Evolutionary conservation across 2,888 invertebrate genomes (phyloP).

Genomic region (Cetonia aurata): DNA sequence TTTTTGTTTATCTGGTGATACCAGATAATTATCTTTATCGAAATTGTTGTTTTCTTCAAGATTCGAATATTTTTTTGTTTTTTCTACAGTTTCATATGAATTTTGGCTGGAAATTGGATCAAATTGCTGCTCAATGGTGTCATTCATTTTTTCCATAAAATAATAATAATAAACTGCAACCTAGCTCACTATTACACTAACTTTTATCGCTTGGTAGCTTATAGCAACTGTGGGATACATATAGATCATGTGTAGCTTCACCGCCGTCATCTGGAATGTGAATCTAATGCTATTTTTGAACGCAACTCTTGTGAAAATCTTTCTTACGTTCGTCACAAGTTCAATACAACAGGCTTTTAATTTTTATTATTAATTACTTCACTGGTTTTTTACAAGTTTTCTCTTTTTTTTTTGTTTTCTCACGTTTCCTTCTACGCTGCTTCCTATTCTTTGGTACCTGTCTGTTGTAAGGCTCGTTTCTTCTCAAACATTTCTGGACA

Average conservation of each 20-base stretch:
- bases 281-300: not conserved
- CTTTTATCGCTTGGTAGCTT: not conserved
- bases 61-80: no score
- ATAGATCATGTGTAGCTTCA: not conserved
- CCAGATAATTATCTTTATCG: no score
- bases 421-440: conserved; percentile 4
- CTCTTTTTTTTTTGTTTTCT: not conserved
- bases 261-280: not conserved
- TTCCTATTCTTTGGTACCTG: not conserved
- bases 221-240: not conserved
- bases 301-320: not conserved
- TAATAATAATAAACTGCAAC: no score
- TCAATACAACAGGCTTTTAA: not conserved
- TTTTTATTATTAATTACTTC: not conserved
- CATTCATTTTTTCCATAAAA: not conserved
- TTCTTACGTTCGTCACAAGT: not conserved
- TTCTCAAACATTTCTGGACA: conserved; percentile 3
- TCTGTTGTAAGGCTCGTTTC: not conserved
- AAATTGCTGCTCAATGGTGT: not conserved
- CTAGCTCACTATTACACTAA: not conserved
- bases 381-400: not conserved
- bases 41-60: no score
- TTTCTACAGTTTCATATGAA: no score
- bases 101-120: not conserved
- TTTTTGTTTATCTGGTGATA: no score